Percentiles rank a stretch among this genome's conserved stretches.
Conservation (phyloP, 1,140 invertebrate species). For the Papilio helenus region DNA sequence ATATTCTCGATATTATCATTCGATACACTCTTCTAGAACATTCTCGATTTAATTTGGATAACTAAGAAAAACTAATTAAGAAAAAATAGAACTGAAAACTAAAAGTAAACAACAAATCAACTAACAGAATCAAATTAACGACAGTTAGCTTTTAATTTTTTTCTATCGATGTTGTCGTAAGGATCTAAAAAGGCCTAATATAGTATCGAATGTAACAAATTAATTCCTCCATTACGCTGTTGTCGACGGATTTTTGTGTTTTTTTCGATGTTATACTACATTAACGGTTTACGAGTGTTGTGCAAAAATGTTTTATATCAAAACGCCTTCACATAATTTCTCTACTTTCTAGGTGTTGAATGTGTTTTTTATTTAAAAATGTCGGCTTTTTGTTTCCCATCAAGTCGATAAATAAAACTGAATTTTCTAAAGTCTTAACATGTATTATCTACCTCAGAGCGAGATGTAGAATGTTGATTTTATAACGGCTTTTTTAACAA, state of each 20-base stretch:
- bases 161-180: constrained; percentile 29
- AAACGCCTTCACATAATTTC: neutral
- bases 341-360: neutral
- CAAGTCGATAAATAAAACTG: neutral
- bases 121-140: constrained; percentile 21
- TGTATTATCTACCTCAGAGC: neutral
- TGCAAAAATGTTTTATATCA: neutral
- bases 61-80: constrained; percentile 21
- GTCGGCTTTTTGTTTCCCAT: neutral
- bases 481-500: neutral
- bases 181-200: constrained; percentile 22
- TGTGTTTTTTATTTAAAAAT: neutral
- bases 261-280: constrained; percentile 16
- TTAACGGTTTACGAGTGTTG: constrained; percentile 7
- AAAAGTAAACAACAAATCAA: constrained; percentile 18
- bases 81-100: neutral
- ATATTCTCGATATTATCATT: neutral
- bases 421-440: too few species aligned
- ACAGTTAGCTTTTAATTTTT: constrained; percentile 17
- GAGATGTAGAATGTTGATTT: neutral
- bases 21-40: constrained; percentile 19
- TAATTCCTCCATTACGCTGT: constrained; percentile 11
- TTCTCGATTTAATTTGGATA: constrained; percentile 18
- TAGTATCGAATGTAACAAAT: constrained; percentile 31
- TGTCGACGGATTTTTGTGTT: neutral